A percentile compares a stretch with the other conserved stretches of the same genome.
Conservation (phyloP, 2,797 vertebrate species). For the Molossus alvarezi region DNA sequence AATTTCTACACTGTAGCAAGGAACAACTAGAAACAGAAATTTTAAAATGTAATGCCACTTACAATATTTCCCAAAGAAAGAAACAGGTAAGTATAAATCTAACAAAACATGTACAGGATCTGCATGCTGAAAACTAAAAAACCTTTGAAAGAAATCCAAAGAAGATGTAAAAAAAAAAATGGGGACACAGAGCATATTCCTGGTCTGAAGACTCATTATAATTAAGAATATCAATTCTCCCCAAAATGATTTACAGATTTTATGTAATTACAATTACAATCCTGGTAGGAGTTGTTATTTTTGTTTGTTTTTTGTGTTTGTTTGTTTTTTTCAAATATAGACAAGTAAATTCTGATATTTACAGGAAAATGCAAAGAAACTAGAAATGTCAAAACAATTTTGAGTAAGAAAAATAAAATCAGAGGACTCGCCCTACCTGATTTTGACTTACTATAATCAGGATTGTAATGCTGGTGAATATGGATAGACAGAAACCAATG, state of each 20-base stretch:
- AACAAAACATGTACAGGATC: background rate
- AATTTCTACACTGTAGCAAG: background rate
- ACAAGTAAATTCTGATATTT: background rate
- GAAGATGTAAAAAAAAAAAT: conserved; percentile 32
- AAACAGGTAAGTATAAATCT: background rate
- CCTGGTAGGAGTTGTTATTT: background rate
- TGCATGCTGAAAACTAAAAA: background rate
- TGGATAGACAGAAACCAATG: background rate
- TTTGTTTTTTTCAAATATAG: background rate
- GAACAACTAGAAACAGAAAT: background rate
- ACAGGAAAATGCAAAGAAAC: background rate
- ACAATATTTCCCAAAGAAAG: background rate
- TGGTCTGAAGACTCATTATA: background rate
- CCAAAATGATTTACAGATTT: background rate
- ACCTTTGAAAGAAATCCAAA: conserved; percentile 30
- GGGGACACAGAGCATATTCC: background rate
- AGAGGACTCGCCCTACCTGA: background rate
- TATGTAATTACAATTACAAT: conserved; percentile 21
- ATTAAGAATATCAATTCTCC: background rate
- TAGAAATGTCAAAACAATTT: background rate
- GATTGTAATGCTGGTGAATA: background rate
- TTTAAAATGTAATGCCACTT: conserved; percentile 2
- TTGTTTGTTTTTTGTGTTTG: background rate
- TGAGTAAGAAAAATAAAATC: background rate
- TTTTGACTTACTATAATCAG: background rate